phyloP scores from a whole-genome alignment of 2,797 vertebrate species.

The Morelia viridis region DNA sequence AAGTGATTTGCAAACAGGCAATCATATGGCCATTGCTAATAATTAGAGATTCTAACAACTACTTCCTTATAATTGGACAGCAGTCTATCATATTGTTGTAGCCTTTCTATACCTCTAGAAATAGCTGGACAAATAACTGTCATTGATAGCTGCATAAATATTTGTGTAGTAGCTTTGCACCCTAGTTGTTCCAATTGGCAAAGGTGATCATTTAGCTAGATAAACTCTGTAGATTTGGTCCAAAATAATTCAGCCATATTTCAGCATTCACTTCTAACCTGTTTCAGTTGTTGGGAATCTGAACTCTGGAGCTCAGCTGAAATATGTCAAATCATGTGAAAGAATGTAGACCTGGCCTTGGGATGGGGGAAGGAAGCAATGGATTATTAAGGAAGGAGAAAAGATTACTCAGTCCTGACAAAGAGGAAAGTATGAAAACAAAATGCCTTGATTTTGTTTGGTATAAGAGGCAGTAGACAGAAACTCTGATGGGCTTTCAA shows the following conservation, averaged over 20 bases:
- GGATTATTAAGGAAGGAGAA: not conserved
- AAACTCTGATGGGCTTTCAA: not conserved
- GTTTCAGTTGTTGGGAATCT: not conserved
- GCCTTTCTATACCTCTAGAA: not conserved
- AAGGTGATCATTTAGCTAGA: not conserved
- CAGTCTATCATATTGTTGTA: not conserved
- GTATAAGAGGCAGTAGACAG: not conserved
- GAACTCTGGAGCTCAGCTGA: not conserved
- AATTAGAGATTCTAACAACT: not conserved
- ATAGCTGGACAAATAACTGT: not conserved
- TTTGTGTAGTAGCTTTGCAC: not conserved
- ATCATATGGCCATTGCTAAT: not conserved
- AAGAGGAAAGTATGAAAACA: not conserved
- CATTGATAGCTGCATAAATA: not conserved
- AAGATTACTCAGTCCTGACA: not conserved
- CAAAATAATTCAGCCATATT: not conserved
- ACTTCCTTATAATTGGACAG: not conserved
- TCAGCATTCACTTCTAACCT: not conserved
- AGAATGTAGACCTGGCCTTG: not conserved
- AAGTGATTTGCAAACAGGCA: conserved; percentile 25
- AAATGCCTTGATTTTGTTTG: not conserved
- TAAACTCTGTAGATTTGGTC: not conserved
- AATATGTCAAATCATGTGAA: not conserved
- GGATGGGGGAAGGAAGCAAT: not conserved
- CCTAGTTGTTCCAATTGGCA: not conserved